Conservation (phyloP, 2,797 vertebrate genomes). For the Oreonectes daqikongensis region DNA sequence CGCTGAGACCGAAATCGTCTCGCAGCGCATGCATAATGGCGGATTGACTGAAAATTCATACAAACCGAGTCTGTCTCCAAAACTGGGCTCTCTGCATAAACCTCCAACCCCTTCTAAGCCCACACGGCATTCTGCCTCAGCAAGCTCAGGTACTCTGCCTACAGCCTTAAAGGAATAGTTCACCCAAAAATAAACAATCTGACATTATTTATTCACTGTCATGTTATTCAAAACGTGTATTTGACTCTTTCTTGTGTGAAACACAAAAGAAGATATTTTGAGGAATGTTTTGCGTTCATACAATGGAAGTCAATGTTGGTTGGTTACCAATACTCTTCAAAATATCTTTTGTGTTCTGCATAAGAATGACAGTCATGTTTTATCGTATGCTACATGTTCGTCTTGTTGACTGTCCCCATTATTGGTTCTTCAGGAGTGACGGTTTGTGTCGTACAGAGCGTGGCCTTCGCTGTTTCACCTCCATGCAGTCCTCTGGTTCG, state of each 20-base stretch:
- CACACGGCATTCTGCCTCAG: conserved; percentile 38
- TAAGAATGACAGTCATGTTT: not conserved
- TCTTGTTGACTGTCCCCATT: not conserved
- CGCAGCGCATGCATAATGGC: conserved; percentile 37
- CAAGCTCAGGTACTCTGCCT: conserved; percentile 32
- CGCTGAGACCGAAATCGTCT: conserved; percentile 25
- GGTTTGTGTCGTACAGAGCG: conserved; percentile 66
- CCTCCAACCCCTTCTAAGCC: conserved; percentile 52
- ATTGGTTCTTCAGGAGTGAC: conserved; percentile 59
- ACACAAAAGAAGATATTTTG: too few species aligned
- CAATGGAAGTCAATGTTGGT: not conserved
- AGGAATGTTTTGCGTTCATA: too few species aligned
- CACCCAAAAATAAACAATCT: not conserved
- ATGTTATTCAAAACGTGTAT: not conserved
- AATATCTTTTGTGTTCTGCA: not conserved
- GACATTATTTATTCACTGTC: too few species aligned
- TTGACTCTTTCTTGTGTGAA: not conserved
- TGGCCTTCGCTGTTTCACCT: conserved; percentile 66
- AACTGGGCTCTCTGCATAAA: conserved; percentile 47
- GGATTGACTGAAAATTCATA: conserved; percentile 17
- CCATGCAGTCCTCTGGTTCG: conserved; percentile 50
- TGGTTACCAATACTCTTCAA: not conserved
- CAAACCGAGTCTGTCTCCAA: conserved; percentile 26
- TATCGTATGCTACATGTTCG: not conserved
- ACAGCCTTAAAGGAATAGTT: not conserved